Base-by-base conservation (phyloP, 2,113 vertebrate species). In the Pungitius pungitius region DNA sequence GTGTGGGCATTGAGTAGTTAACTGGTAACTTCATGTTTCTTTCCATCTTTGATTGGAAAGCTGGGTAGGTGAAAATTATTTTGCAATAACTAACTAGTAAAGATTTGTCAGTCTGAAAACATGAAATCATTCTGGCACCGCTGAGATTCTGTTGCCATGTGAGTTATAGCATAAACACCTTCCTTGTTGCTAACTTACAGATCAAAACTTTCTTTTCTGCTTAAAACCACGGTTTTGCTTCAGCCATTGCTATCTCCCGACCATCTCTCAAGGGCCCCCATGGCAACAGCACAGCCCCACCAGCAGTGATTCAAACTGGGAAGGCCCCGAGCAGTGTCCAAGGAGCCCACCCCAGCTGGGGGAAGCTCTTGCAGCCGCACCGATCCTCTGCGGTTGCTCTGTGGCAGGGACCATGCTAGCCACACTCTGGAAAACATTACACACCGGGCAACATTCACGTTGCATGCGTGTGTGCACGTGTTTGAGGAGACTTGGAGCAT, bases 341-440 rank as follows among this genome's bases (percentile, higher is more conserved):
- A 85, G 78, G 82, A 85, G 69, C 80, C 70, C 87, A 84, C 87
- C 82, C 30, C 87, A 89, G 84, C 83, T 82, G 79, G 82, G n/a
- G 87, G 84, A 90, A 87, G 82, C 83, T 78, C 37, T 35, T 54
- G 78, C 42, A 11, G 89, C 91, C 87, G 79, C 89, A 79, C 73
- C 69, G 84, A 87, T 87, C 86, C 75, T 81, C 71, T 84, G 83
- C 59, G 87, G 84, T 82, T 82, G 61, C 33, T 63, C 54, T 84
- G 81, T 85, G 87, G 85, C 73, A 55, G 68, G 61, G 74, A 72
- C 67, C 74, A 85, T 81, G 72, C 87, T 85, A 72, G 81, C 85
- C 77, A 57, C 85, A 80, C 85, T 90, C 86, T 91, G 90, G 91
- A 92, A 92, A 89, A 83, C 88, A 88, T 91, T 88, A 88, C 82